Base-by-base conservation (phyloP, 2,888 invertebrate species). In the Omphaloscelis lunosa region DNA sequence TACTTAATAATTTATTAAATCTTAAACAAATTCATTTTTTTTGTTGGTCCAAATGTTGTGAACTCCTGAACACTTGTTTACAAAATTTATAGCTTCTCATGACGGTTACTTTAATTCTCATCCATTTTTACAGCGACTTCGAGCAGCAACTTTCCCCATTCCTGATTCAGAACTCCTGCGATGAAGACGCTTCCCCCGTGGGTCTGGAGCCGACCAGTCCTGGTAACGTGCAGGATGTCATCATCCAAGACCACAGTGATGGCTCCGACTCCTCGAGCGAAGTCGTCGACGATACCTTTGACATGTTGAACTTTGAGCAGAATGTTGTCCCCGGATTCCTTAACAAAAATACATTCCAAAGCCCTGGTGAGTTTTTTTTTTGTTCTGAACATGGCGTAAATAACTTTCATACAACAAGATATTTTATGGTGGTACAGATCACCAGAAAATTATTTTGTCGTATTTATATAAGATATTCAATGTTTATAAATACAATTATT, bases 121-220 rank as follows among this genome's bases (percentile, higher is more conserved):
- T 0, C 8, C 23, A 0, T 68, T 51, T 78, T 93, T 92, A 8
- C 91, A 96, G 96, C 77, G 96, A 97, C 89, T 96, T 96, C 92
- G 97, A 97, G 85, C 97, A 97, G 83, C 97, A 97, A 85, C 91
- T 97, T 51, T 97, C 97, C 7, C 97, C 97, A 15, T 95, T 96
- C 92, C 94, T 96, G 70, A 96, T 96, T 74, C 96, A 96, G 79
- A 96, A 96, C 90, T 93, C 95, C 0, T 95, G 95, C 85, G 94
- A 96, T 82, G 96, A 95, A 58, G 95, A 95, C 56, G 86, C 86
- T 27, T 88, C 92, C 0, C 82, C 91, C 0, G 80, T 88, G 41
- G 91, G 92, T 17, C 82, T 93, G 71, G 94, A 93, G 76, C 93
- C 94, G 12, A 92, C 92, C 62, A 95, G 95, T 77, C 94, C 94